These are phyloP conservation scores for Miniopterus natalensis DNA, from an alignment of 2,113 vertebrate genomes.

Conservation along the genomic window DNA sequence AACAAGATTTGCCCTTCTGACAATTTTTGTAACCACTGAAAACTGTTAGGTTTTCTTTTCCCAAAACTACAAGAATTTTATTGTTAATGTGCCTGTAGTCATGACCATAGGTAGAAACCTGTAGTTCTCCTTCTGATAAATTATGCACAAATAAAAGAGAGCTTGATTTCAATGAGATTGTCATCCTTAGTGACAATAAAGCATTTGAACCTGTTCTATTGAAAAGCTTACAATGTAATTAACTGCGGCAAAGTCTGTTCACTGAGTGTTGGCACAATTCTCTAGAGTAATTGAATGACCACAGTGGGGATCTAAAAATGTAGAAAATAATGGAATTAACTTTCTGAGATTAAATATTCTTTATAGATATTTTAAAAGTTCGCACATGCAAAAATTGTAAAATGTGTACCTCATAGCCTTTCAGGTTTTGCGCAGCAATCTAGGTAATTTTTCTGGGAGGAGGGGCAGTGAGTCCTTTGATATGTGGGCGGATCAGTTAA, in stretches of 20 bases:
- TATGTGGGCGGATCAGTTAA: not conserved
- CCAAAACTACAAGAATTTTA: conserved; percentile 56
- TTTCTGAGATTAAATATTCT: conserved; percentile 50
- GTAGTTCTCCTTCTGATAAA: conserved; percentile 40
- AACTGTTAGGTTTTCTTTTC: conserved; percentile 37
- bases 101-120: conserved; percentile 47
- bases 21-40: conserved; percentile 52
- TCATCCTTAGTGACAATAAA: conserved; percentile 51
- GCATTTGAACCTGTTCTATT: not conserved
- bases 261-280: not conserved
- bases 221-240: not conserved
- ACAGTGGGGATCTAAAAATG: conserved; percentile 31
- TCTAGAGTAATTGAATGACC: not conserved
- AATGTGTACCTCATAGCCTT: not conserved
- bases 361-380: conserved; percentile 28
- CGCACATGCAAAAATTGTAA: not conserved
- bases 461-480: not conserved
- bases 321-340: conserved; percentile 32
- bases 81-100: conserved; percentile 29
- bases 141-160: conserved; percentile 42
- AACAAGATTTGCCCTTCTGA: not conserved
- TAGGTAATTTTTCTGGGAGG: not conserved
- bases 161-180: conserved; percentile 50
- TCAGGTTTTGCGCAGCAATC: not conserved
- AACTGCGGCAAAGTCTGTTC: not conserved